Base-by-base conservation (phyloP, 2,888 invertebrate species). In the Thera obeliscata region DNA sequence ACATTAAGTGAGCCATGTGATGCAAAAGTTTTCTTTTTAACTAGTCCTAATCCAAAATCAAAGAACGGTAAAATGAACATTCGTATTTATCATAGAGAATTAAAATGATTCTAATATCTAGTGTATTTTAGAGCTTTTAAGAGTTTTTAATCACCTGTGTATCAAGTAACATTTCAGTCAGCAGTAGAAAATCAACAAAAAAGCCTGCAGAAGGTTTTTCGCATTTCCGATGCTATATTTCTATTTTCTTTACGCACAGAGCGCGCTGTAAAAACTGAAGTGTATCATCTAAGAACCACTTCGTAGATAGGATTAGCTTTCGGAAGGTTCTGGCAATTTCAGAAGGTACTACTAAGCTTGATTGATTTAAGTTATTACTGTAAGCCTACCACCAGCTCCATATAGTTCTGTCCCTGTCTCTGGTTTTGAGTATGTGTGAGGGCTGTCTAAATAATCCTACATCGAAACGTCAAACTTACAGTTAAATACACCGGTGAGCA, bases 281-380 rank as follows among this genome's bases (percentile, higher is more conserved):
- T 61, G 56, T 56, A 66, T 66, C 43, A 65, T 65, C 35, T 12
- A 60, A 43, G 60, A 60, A 41, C 46, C 60, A 41, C 46, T 55
- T 12, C 36, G 22, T 7, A 48, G 59, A 65, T 65, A 48, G 55
- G 60, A 65, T 60, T 65, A 65, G 41, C 55, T 64, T 59, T 38
- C 55, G 33, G 55, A 55, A 12, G 55, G 59, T 33, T 60, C 46
- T 38, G 64, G 43, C 49, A 48, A 56, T 49, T 65, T 49, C 55
- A 56, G 56, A 48, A 35, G 33, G 3, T 8, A 55, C 54, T 35
- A 64, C 43, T 54, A 8, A 22, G 38, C 54, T 52, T 48, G 35
- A 60, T 60, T 56, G 56, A 52, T 43, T 56, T 12, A 22, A 22
- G 8, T 56, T 56, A 38, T 56, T n/a, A 56, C 38, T 56, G 35